These are phyloP conservation scores for Halcyon badia DNA, from an alignment of 2,797 vertebrate genomes.

Conservation along the genomic window DNA sequence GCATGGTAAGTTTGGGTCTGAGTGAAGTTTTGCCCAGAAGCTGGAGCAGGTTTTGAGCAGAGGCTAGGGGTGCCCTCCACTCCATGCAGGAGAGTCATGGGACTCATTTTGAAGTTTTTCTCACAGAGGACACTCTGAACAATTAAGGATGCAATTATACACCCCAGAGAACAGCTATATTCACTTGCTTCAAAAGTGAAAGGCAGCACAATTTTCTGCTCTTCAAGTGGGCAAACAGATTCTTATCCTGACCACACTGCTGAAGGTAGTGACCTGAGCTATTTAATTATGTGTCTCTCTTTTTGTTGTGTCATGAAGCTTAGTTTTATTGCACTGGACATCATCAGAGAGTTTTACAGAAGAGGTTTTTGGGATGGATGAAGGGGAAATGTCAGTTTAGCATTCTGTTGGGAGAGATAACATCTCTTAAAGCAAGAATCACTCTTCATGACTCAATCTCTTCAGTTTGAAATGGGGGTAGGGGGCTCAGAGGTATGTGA, in stretches of 20 bases:
- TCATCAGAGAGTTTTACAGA: not conserved
- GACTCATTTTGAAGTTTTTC: not conserved
- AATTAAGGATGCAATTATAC: constrained; percentile 21
- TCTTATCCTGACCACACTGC: not conserved
- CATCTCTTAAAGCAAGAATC: not conserved
- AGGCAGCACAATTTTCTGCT: constrained; percentile 3
- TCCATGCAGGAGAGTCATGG: not conserved
- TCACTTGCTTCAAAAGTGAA: not conserved
- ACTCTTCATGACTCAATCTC: not conserved
- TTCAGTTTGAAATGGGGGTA: not conserved
- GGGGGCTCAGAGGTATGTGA: not conserved
- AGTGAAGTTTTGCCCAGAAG: not conserved
- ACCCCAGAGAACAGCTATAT: not conserved
- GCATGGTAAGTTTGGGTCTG: not conserved
- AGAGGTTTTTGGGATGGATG: not conserved
- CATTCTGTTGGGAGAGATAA: not conserved
- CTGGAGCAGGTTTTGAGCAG: not conserved
- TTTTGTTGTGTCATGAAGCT: not conserved
- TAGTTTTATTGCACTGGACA: not conserved
- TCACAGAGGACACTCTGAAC: not conserved
- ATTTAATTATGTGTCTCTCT: not conserved
- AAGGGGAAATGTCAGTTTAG: not conserved
- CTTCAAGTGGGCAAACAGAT: not conserved
- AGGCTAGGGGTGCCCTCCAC: not conserved
- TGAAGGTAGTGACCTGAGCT: not conserved